These are phyloP conservation scores for Acromyrmex heyeri DNA, from an alignment of 1,140 invertebrate species.

Conservation along the genomic window DNA sequence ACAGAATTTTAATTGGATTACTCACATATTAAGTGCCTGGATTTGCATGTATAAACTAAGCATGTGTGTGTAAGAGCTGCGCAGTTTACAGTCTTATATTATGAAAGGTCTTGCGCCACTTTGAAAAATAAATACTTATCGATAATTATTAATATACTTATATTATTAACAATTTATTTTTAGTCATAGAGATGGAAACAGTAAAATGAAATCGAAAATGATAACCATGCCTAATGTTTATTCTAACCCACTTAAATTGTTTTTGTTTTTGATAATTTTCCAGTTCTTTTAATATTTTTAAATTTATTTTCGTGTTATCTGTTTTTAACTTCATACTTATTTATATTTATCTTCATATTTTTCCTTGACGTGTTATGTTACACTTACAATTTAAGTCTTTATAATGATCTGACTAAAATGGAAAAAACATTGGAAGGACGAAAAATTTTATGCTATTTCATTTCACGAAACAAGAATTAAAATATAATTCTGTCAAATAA, in stretches of 20 bases:
- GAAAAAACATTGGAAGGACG: not conserved
- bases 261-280: not conserved
- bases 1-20: constrained; percentile 12
- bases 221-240: not conserved
- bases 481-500: not conserved
- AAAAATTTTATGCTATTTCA: not conserved
- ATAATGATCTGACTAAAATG: not conserved
- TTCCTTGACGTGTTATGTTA: not conserved
- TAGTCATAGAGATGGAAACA: not conserved
- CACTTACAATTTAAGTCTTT: not conserved
- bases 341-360: not conserved
- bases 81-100: not conserved
- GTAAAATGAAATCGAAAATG: not conserved
- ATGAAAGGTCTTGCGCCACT: not conserved
- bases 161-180: not conserved
- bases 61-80: not conserved
- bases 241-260: not conserved
- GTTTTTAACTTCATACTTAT: not conserved
- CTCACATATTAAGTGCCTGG: not conserved
- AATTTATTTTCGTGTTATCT: not conserved
- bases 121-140: constrained; percentile 11
- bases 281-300: not conserved
- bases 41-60: constrained; percentile 4
- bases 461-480: not conserved
- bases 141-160: constrained; percentile 14